Evolutionary conservation across 2,113 vertebrate species (phyloP).

Genomic region (Apteryx mantelli): DNA sequence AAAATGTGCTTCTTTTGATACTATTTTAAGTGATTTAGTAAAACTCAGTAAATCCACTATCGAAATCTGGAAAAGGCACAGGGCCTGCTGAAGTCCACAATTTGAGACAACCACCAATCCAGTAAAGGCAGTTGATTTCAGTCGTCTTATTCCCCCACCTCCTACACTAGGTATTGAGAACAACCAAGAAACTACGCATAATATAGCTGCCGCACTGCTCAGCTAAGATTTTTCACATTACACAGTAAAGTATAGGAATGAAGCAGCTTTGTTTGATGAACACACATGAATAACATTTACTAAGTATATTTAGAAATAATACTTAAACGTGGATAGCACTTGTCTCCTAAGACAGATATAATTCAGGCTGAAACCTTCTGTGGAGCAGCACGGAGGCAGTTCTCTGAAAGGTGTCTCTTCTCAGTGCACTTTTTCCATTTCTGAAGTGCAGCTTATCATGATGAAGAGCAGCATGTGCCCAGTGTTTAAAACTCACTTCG

Average conservation of each 20-base stretch:
- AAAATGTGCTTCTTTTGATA: not conserved
- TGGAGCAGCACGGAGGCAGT: not conserved
- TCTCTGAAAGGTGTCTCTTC: not conserved
- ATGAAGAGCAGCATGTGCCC: not conserved
- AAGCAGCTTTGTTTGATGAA: not conserved
- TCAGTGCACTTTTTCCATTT: not conserved
- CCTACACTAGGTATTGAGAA: not conserved
- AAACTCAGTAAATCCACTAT: not conserved
- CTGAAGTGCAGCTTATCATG: not conserved
- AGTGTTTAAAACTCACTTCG: not conserved
- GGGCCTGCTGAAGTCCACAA: not conserved
- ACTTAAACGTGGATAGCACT: not conserved
- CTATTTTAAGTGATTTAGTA: not conserved
- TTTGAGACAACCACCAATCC: not conserved
- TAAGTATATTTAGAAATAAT: not conserved
- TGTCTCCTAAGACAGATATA: not conserved
- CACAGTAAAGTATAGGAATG: not conserved
- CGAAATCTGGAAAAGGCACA: fast-evolving
- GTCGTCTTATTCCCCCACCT: not conserved
- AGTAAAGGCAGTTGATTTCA: not conserved
- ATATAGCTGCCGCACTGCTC: not conserved
- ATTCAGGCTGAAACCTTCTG: not conserved
- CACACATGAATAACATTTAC: not conserved
- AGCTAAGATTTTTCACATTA: not conserved
- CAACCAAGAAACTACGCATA: not conserved